Conservation (phyloP, 1,140 invertebrate species). For the Drosophila hydei region DNA sequence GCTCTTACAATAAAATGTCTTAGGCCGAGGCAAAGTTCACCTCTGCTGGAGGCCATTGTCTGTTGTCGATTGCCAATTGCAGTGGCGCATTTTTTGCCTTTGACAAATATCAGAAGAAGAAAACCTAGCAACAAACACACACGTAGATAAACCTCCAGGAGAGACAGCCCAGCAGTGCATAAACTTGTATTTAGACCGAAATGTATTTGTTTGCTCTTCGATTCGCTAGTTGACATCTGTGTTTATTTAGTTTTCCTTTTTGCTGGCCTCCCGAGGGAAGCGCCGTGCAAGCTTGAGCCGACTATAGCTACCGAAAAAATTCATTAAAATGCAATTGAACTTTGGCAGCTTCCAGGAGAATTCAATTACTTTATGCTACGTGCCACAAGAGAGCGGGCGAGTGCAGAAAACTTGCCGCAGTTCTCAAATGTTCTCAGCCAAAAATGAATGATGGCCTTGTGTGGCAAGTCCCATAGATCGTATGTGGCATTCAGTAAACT, state of each 20-base stretch:
- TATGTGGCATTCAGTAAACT: slow-evolving; percentile 10
- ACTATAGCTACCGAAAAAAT: slow-evolving; percentile 9
- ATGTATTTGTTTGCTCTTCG: slow-evolving; percentile 14
- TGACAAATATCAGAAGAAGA: slow-evolving; percentile 4
- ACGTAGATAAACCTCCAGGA: background rate
- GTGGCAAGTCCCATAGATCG: background rate
- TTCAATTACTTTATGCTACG: slow-evolving; percentile 25
- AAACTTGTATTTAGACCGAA: slow-evolving; percentile 5
- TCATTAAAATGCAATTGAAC: slow-evolving; percentile 35
- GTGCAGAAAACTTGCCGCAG: slow-evolving; percentile 5
- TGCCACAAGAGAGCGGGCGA: slow-evolving; percentile 5
- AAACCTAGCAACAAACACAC: background rate
- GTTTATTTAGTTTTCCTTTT: slow-evolving; percentile 27
- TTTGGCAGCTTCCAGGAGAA: slow-evolving; percentile 21
- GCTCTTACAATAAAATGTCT: slow-evolving; percentile 1
- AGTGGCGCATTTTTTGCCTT: background rate
- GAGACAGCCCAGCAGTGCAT: background rate
- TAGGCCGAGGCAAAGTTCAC: background rate
- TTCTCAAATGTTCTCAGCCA: slow-evolving; percentile 2
- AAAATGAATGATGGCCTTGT: slow-evolving; percentile 15
- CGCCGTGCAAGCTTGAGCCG: slow-evolving; percentile 2
- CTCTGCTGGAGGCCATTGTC: background rate
- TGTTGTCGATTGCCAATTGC: background rate
- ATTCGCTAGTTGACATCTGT: slow-evolving; percentile 23
- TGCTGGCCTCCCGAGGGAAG: background rate